phyloP scores from a whole-genome alignment of 2,888 invertebrate genomes.

The Cynaeus angustus region DNA sequence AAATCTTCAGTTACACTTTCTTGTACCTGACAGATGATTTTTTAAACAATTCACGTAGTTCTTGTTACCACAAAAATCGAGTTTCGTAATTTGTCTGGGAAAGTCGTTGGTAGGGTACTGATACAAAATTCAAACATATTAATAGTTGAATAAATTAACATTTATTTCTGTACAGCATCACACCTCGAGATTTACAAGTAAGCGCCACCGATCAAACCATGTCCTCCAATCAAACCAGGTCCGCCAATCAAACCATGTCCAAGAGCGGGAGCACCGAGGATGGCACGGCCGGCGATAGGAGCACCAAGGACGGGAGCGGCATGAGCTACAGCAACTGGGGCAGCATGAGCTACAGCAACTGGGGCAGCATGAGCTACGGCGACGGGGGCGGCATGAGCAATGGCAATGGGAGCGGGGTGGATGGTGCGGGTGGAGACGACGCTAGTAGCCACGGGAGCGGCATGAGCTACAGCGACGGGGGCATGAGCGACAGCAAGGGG shows the following conservation, averaged over 20 bases:
- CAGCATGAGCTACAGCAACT: constrained; percentile 16
- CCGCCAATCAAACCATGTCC: constrained; percentile 15
- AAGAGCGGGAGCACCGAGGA: background rate
- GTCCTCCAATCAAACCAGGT: background rate
- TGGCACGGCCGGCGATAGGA: constrained; percentile 14
- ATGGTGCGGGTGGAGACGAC: constrained; percentile 29
- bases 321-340: constrained; percentile 11
- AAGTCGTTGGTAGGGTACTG: too few species aligned
- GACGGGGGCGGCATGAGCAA: constrained; percentile 17
- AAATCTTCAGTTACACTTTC: too few species aligned
- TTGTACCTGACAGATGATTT: too few species aligned
- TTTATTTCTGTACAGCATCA: constrained; percentile 16
- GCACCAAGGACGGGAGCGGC: background rate
- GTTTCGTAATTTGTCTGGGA: too few species aligned
- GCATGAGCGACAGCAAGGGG: constrained; percentile 7
- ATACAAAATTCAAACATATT: background rate
- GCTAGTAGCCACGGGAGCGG: constrained; percentile 32
- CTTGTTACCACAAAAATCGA: too few species aligned
- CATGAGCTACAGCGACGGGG: constrained; percentile 3
- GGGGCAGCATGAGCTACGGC: constrained; percentile 26
- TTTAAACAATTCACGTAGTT: too few species aligned
- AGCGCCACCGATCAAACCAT: constrained; percentile 15
- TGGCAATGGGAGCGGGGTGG: constrained; percentile 27
- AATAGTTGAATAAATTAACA: constrained; percentile 12
- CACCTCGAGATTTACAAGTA: background rate